Evolutionary conservation across 2,113 vertebrate species (phyloP).

Genomic region (Oceanites oceanicus): DNA sequence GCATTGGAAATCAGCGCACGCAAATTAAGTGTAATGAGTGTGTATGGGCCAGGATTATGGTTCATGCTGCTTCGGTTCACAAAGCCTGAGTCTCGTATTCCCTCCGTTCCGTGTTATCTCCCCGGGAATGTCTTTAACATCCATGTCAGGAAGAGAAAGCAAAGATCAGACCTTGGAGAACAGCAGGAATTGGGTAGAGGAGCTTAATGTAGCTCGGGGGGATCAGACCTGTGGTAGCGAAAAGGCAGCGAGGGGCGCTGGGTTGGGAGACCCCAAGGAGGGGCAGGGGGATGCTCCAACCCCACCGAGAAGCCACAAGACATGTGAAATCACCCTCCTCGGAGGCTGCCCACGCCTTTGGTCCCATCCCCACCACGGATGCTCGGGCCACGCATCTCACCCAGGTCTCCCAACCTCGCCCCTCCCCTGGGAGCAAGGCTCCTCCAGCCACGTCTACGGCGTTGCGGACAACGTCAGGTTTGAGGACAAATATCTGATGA

Average conservation of each 20-base stretch:
- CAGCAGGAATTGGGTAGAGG: not conserved
- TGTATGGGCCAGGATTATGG: not conserved
- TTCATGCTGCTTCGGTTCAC: accelerated
- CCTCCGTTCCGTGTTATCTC: accelerated
- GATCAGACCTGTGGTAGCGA: accelerated
- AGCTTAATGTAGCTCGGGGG: not conserved
- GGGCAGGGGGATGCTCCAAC: not conserved
- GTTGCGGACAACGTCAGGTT: accelerated
- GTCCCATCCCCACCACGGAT: not conserved
- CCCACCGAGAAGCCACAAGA: not conserved
- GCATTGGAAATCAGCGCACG: not conserved
- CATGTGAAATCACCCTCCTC: not conserved
- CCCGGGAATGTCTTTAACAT: not conserved
- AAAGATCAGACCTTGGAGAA: not conserved
- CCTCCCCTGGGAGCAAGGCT: not conserved
- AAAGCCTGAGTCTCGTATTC: not conserved
- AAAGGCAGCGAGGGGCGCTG: accelerated
- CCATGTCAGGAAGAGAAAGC: not conserved
- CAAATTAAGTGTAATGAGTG: not conserved
- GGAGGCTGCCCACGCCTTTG: not conserved
- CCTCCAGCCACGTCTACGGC: accelerated
- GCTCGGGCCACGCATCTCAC: accelerated
- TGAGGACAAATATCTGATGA: not conserved
- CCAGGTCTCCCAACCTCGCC: accelerated
- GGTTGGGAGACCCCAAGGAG: not conserved